Evolutionary conservation across 1,140 invertebrate genomes (phyloP).

Genomic region (Adelges cooleyi): DNA sequence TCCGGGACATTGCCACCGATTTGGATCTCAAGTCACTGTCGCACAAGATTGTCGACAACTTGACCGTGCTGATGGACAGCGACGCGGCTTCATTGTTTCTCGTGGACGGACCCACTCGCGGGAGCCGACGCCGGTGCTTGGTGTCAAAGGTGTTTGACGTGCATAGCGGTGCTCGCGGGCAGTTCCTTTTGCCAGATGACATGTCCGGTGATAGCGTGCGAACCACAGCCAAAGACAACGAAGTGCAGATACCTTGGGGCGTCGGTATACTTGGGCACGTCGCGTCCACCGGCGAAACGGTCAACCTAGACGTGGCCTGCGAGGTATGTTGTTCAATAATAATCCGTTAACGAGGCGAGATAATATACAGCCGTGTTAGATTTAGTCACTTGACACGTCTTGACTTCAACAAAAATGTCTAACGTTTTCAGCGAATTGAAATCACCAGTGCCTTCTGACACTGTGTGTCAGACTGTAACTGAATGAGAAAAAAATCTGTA

Average conservation of each 20-base stretch:
- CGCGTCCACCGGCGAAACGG: constrained; percentile 45
- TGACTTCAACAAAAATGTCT: too few relatives aligned
- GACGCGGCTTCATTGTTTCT: constrained; percentile 42
- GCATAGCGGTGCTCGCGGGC: constrained; percentile 36
- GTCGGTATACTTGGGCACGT: constrained; percentile 51
- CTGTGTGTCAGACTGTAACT: too few relatives aligned
- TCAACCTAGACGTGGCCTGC: constrained; percentile 41
- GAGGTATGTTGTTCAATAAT: constrained; percentile 40
- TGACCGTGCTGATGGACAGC: constrained; percentile 40
- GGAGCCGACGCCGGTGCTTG: constrained; percentile 37
- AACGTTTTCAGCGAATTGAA: too few relatives aligned
- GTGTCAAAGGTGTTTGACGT: constrained; percentile 42
- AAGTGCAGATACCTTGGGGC: constrained; percentile 43
- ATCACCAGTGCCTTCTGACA: too few relatives aligned
- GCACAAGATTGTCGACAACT: constrained; percentile 41
- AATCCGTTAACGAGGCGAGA: too few relatives aligned
- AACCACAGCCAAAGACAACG: constrained; percentile 34
- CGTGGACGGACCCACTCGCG: constrained; percentile 38
- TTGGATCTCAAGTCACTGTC: constrained; percentile 41
- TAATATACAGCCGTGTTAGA: too few relatives aligned
- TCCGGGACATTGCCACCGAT: constrained; percentile 42
- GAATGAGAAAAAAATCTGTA: too few relatives aligned
- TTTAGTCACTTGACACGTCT: too few relatives aligned
- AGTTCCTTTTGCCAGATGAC: constrained; percentile 35
- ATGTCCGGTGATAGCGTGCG: not conserved